Evolutionary conservation across 2,888 invertebrate species (phyloP), one percentile per base, ranked within the genome.

Genomic region (Drosophila putrida): DNA sequence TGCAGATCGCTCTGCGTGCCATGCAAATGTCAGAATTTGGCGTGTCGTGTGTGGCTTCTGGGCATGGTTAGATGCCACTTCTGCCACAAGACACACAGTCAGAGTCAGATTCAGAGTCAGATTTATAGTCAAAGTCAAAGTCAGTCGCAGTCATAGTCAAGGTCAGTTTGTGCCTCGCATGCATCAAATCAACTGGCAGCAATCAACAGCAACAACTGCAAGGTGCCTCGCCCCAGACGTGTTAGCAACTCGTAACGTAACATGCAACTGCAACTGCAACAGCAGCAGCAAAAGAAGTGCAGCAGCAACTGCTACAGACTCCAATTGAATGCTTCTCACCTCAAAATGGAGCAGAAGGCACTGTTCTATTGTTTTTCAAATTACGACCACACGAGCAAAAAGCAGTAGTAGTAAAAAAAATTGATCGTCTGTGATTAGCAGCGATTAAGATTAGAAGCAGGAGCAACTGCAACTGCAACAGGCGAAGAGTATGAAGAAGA

Each of bases 341-440:
- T 85, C 78, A 35, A 83, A 80, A 75, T 83, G 80, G 86, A 83
- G 86, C 88, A 88, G 54, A 73, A 68, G 75, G 68, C 77, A 66
- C 72, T 35, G 33, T 84, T 75, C 82, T 81, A 85, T 82, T 71
- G 71, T 70, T 79, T 82, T 80, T 83, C 61, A 78, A 88, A 88
- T 88, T 88, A 72, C 78, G 41, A 72, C 66, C 77, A 88, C 77
- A 62, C 46, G 38, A 13, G 38, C 36, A 71, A 46, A 25, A 64
- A 57, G 39, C 20, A 35, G 15, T 38, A 35, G 5, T 38, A 51
- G 53, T 49, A 59, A 41, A 44, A 62, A 77, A 82, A 83, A 84
- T 84, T 86, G 88, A 84, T 88, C 86, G 83, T 75, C 78, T 88
- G 87, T 88, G 83, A 84, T 84, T 84, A 84, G 83, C 75, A 82